Conservation (phyloP, 1,140 invertebrate genomes). For the Magallana gigas region DNA sequence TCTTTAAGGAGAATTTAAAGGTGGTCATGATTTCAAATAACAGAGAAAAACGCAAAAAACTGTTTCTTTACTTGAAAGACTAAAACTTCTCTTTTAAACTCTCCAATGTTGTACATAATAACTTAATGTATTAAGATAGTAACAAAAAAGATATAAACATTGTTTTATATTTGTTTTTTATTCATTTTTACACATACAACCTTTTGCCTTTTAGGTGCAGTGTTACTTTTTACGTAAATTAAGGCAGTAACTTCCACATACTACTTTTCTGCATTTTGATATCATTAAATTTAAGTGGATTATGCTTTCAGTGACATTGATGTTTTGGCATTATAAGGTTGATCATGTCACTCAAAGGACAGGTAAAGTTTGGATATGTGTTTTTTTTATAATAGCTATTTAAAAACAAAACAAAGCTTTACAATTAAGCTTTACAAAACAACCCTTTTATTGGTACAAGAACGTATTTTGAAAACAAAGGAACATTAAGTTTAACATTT, state of each 20-base stretch:
- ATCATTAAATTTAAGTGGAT: too few relatives aligned
- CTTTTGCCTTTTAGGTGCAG: neutral
- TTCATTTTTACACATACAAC: neutral
- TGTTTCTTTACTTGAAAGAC: too few relatives aligned
- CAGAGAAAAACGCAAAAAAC: too few relatives aligned
- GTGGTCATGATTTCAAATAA: too few relatives aligned
- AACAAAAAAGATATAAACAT: neutral
- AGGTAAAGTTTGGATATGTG: too few relatives aligned
- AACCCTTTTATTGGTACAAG: neutral
- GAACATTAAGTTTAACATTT: neutral
- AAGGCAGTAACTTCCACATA: constrained; percentile 20
- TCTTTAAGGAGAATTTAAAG: too few relatives aligned
- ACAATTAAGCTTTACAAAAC: neutral
- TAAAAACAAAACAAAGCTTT: neutral
- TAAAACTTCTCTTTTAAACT: too few relatives aligned
- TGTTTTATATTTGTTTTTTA: neutral
- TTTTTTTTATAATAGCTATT: neutral
- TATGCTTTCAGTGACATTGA: too few relatives aligned
- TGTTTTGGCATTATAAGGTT: too few relatives aligned
- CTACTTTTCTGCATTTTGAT: neutral
- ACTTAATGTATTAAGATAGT: neutral
- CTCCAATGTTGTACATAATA: too few relatives aligned
- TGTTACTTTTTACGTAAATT: neutral
- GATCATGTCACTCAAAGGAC: too few relatives aligned
- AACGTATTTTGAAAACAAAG: neutral